phyloP scores from a whole-genome alignment of 2,113 vertebrate genomes.

The Pelodiscus sinensis region DNA sequence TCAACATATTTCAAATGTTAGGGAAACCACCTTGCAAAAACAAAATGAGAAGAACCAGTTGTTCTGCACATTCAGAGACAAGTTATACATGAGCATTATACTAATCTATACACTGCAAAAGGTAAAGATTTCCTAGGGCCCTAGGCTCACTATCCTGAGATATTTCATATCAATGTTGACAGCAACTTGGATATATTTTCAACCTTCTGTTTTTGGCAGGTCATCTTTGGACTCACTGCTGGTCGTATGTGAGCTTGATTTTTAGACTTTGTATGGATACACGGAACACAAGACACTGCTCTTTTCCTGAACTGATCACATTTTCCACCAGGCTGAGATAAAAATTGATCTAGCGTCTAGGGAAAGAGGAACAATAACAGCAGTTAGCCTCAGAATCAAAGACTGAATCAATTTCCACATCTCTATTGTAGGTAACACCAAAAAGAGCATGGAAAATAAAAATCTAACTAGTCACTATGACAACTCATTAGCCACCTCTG shows the following conservation, averaged over 20 bases:
- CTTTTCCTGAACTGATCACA: neutral
- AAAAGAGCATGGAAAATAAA: neutral
- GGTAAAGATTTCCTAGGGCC: neutral
- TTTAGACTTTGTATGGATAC: neutral
- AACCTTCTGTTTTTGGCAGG: neutral
- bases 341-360: neutral
- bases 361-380: neutral
- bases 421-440: neutral
- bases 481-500: neutral
- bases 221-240: neutral
- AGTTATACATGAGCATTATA: neutral
- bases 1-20: neutral
- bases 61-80: neutral
- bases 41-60: too few species aligned
- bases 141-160: neutral
- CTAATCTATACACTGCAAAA: neutral
- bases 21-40: neutral
- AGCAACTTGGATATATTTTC: neutral
- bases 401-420: neutral
- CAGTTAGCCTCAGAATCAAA: neutral
- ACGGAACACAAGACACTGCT: neutral
- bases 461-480: neutral
- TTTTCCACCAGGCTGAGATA: neutral
- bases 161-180: neutral
- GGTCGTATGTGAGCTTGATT: neutral